Percentiles rank a stretch among this genome's conserved stretches.
phyloP scores from a whole-genome alignment of 2,113 vertebrate species.

The Otis tarda region DNA sequence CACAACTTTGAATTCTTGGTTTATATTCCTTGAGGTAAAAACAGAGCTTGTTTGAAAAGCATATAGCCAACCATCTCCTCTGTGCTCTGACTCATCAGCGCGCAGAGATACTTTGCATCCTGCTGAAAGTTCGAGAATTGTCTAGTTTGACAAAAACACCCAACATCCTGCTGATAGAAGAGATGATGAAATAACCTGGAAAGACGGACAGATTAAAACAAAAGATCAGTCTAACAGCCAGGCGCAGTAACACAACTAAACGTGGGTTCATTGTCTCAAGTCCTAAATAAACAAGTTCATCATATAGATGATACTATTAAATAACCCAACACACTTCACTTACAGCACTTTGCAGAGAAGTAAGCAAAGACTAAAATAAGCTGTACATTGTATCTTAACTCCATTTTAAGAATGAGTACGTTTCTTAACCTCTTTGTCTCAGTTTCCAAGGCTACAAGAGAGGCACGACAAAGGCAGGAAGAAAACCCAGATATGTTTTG shows the following conservation, averaged over 20 bases:
- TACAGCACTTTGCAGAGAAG: not conserved
- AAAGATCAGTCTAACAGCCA: not conserved
- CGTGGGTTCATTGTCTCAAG: not conserved
- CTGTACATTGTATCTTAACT: slow-evolving; percentile 22
- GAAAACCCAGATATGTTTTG: slow-evolving; percentile 45
- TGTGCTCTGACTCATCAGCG: rapidly evolving
- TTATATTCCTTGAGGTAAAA: not conserved
- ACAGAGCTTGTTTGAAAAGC: not conserved
- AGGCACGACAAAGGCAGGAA: slow-evolving; percentile 59
- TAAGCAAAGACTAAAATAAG: not conserved
- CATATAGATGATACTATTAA: not conserved
- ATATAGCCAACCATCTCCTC: not conserved
- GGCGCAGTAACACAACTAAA: not conserved
- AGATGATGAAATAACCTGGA: not conserved
- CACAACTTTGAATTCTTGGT: not conserved
- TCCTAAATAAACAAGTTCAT: not conserved
- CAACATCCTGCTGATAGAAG: not conserved
- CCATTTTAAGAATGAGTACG: slow-evolving; percentile 23
- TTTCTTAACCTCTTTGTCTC: slow-evolving; percentile 60
- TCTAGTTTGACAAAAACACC: not conserved
- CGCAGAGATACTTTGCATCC: not conserved
- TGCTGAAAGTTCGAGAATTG: not conserved
- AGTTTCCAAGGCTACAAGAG: slow-evolving; percentile 60
- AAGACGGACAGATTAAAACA: not conserved
- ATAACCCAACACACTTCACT: not conserved